Evolutionary conservation across 2,113 vertebrate species (phyloP).

Genomic region (Glaucidium brasilianum): DNA sequence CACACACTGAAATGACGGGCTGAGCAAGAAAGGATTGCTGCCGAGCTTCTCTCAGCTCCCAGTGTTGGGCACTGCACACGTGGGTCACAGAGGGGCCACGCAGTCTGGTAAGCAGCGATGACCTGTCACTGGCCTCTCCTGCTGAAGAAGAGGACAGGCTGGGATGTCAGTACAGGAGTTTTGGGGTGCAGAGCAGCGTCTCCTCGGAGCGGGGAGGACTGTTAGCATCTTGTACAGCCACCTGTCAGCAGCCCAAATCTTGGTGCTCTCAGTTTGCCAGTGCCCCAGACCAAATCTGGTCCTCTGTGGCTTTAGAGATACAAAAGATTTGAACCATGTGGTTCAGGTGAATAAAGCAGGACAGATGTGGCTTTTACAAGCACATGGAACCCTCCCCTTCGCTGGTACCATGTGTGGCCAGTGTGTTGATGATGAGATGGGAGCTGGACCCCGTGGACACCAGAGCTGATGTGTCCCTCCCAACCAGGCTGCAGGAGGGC

Average conservation of each 20-base stretch:
- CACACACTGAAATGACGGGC: background rate
- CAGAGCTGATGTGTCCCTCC: background rate
- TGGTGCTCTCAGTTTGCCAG: background rate
- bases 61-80: fast-evolving
- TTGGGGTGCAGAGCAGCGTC: background rate
- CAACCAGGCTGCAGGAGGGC: background rate
- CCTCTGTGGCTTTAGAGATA: background rate
- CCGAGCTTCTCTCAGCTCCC: background rate
- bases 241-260: background rate
- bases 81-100: background rate
- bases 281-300: background rate
- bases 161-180: background rate
- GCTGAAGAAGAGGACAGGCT: background rate
- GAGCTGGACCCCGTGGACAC: background rate
- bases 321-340: background rate
- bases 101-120: background rate
- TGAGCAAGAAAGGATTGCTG: background rate
- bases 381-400: background rate
- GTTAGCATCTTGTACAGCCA: background rate
- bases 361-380: background rate
- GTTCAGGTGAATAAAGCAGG: background rate
- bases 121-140: background rate
- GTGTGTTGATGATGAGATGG: background rate
- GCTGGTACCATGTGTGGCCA: fast-evolving
- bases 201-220: background rate